These are phyloP conservation scores for Polyergus mexicanus DNA, from an alignment of 1,140 invertebrate genomes.

Conservation along the genomic window DNA sequence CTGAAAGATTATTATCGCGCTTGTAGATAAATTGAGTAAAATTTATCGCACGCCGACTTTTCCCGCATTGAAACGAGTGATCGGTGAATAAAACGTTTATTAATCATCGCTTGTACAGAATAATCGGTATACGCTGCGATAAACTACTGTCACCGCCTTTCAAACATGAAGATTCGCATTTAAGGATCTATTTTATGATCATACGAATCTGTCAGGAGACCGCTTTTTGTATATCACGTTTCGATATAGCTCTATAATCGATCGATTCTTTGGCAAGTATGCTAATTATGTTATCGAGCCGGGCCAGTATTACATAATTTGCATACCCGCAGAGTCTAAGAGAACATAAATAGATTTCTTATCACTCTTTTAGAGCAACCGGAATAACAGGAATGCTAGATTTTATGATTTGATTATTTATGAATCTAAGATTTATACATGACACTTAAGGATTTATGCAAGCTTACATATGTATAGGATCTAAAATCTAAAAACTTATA, in stretches of 20 bases:
- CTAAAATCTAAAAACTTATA: constrained; percentile 9
- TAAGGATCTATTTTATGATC: constrained; percentile 43
- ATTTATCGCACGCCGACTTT: neutral
- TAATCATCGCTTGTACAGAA: neutral
- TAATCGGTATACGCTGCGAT: constrained; percentile 33
- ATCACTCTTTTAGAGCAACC: constrained; percentile 18
- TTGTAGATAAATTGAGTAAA: neutral
- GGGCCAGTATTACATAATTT: constrained; percentile 76
- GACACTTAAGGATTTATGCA: neutral
- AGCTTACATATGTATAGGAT: constrained; percentile 1
- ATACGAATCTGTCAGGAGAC: constrained; percentile 29
- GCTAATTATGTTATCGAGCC: constrained; percentile 53
- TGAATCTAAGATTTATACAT: constrained; percentile 6
- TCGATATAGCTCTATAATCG: constrained; percentile 20
- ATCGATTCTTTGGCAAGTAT: constrained; percentile 59
- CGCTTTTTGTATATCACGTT: constrained; percentile 42
- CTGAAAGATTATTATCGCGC: constrained; percentile 21
- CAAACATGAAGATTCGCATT: constrained; percentile 25
- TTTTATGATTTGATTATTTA: constrained; percentile 4
- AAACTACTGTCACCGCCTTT: constrained; percentile 9
- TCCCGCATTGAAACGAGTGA: constrained; percentile 36
- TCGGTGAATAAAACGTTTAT: constrained; percentile 62
- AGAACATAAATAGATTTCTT: constrained; percentile 24
- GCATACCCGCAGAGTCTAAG: constrained; percentile 58
- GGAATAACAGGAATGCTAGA: neutral